Conservation (phyloP, 1,140 invertebrate species). For the Bombus fervidus region DNA sequence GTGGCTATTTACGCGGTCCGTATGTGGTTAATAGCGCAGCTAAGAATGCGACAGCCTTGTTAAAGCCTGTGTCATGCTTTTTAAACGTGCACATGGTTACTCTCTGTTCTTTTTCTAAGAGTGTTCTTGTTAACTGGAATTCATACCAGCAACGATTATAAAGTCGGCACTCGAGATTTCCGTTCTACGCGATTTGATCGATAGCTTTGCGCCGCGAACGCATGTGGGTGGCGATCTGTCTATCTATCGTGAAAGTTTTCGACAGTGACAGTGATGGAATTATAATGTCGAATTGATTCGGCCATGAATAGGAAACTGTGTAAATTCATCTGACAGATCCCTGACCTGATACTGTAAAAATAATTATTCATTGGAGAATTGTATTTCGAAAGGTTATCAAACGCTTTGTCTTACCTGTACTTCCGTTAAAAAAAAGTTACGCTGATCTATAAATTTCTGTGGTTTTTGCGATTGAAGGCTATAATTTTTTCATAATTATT, state of each 20-base stretch:
- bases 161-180: background rate
- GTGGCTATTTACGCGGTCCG: background rate
- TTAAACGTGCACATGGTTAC: background rate
- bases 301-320: background rate
- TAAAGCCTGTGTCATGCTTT: background rate
- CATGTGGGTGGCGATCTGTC: conserved; percentile 8
- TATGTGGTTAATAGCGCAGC: background rate
- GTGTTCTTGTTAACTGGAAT: background rate
- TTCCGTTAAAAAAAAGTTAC: background rate
- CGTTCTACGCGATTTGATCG: background rate
- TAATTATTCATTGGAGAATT: background rate
- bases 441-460: background rate
- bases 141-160: background rate
- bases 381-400: background rate
- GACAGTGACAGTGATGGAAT: background rate
- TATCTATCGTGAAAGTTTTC: background rate
- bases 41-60: background rate
- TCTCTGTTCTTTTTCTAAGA: background rate
- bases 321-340: too few relatives aligned
- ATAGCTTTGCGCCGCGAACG: background rate
- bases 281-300: background rate
- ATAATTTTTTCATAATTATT: too few relatives aligned
- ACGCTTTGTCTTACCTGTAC: background rate
- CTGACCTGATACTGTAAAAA: background rate
- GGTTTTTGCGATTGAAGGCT: too few relatives aligned